Evolutionary conservation across 2,888 invertebrate species (phyloP).

Genomic region (Lithophane ornitopus): DNA sequence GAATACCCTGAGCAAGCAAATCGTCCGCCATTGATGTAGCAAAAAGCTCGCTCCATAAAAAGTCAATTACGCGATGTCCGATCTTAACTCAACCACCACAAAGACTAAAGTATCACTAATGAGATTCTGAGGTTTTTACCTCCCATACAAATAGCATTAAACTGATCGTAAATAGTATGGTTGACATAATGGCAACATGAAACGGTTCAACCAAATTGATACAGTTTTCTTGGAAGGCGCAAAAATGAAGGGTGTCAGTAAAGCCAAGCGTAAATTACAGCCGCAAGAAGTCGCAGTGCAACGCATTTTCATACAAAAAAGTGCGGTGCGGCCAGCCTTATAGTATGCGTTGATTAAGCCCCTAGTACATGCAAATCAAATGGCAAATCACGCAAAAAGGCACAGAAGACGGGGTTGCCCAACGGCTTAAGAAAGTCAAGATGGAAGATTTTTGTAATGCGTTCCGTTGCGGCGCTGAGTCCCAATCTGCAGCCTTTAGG

Average conservation of each 20-base stretch:
- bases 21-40: slow-evolving; percentile 14
- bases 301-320: not conserved
- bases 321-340: not conserved
- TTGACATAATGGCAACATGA: not conserved
- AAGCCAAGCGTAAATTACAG: not conserved
- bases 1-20: slow-evolving; percentile 29
- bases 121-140: slow-evolving; percentile 32
- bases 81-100: slow-evolving; percentile 29
- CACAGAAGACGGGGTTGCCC: too few species aligned
- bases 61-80: slow-evolving; percentile 34
- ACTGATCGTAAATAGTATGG: not conserved
- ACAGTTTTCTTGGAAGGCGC: not conserved
- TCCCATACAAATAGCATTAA: slow-evolving; percentile 4
- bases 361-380: too few species aligned
- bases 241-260: not conserved
- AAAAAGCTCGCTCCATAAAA: slow-evolving; percentile 37
- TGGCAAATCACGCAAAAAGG: too few species aligned
- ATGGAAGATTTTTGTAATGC: not conserved
- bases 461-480: too few species aligned
- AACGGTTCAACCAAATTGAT: not conserved
- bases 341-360: not conserved
- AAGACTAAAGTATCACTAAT: slow-evolving; percentile 39
- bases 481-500: not conserved
- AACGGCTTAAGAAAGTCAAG: not conserved
- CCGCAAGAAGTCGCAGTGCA: not conserved